phyloP scores from a whole-genome alignment of 2,888 invertebrate genomes.

The Eurytoma californica region DNA sequence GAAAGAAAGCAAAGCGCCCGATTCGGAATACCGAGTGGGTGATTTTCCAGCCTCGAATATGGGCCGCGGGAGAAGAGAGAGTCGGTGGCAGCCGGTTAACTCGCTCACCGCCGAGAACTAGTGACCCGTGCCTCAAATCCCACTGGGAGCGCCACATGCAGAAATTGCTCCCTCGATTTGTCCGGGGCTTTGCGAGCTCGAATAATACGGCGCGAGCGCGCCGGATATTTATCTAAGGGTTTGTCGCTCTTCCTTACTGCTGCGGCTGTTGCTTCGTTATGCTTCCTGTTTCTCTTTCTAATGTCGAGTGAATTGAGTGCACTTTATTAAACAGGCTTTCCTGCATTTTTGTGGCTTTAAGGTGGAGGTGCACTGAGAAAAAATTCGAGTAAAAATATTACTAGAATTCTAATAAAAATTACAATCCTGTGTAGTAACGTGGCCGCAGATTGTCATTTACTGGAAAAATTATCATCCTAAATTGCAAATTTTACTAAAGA shows the following conservation, averaged over 20 bases:
- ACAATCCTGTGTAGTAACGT: too few species aligned
- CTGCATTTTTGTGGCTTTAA: too few species aligned
- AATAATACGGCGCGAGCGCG: background rate
- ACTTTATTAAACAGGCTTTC: too few species aligned
- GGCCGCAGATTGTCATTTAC: too few species aligned
- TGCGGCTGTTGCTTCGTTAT: background rate
- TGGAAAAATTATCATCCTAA: too few species aligned
- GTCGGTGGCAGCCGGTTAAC: background rate
- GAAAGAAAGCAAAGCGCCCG: slow-evolving; percentile 33
- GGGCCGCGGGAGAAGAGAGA: background rate
- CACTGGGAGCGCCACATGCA: background rate
- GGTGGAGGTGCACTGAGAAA: too few species aligned
- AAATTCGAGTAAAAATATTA: too few species aligned
- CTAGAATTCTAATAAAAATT: too few species aligned
- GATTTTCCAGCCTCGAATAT: slow-evolving; percentile 12
- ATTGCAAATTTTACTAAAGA: too few species aligned
- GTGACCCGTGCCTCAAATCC: slow-evolving; percentile 16
- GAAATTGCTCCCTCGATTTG: slow-evolving; percentile 20
- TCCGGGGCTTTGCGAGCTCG: slow-evolving; percentile 6
- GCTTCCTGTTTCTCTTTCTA: background rate
- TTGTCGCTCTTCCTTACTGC: background rate
- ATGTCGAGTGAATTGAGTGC: background rate
- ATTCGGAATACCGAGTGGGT: slow-evolving; percentile 37
- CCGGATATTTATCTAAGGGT: too few species aligned
- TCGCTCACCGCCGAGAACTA: background rate